A percentile compares a stretch with the other conserved stretches of the same genome.
phyloP scores from a whole-genome alignment of 92 coral and sea anemone genomes.

The Siderastrea siderea region DNA sequence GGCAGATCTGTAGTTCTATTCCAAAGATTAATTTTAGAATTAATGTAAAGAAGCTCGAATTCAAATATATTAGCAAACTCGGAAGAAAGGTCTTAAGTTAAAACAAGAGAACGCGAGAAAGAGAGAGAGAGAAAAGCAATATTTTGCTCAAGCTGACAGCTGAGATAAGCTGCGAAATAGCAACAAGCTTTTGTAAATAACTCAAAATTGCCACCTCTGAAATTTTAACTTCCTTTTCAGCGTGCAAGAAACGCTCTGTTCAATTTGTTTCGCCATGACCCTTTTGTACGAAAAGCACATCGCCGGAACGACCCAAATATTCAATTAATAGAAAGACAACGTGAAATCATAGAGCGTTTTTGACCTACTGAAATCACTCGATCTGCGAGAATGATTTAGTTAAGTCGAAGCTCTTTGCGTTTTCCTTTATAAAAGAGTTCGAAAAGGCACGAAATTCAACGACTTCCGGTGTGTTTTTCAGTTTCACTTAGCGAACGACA shows the following conservation, averaged over 20 bases:
- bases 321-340: no score
- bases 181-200: slow-evolving; percentile 15
- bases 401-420: neutral
- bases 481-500: neutral
- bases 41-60: slow-evolving; percentile 3
- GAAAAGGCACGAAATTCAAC: neutral
- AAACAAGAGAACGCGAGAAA: neutral
- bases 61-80: neutral
- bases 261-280: neutral
- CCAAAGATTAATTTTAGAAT: slow-evolving; percentile 9
- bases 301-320: neutral
- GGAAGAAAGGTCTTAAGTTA: neutral
- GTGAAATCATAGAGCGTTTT: no score
- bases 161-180: neutral
- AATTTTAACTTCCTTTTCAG: slow-evolving; percentile 17
- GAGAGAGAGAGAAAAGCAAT: neutral
- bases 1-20: neutral
- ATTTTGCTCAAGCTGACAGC: neutral
- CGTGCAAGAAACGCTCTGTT: neutral
- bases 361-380: no score
- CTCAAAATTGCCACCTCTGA: neutral
- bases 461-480: neutral
- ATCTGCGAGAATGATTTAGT: neutral
- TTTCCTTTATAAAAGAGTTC: neutral
- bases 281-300: neutral